Evolutionary conservation across 2,113 vertebrate genomes (phyloP).

Genomic region (Myrmecobius fasciatus): DNA sequence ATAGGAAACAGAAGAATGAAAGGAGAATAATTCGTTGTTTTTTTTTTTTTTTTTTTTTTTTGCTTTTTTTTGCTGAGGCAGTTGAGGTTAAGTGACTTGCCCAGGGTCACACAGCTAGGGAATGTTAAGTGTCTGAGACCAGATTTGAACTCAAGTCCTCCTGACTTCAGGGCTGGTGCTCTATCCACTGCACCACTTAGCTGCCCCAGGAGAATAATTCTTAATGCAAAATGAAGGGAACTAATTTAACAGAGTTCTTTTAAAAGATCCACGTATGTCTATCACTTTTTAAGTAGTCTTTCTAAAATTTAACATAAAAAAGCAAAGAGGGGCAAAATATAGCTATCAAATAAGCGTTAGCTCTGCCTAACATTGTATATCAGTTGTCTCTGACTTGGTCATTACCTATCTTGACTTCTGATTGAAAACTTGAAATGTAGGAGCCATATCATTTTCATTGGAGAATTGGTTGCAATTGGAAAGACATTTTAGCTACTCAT

Average conservation of each 20-base stretch:
- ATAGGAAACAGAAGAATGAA: slow-evolving; percentile 17
- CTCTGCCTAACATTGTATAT: background rate
- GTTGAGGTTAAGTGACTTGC: no score
- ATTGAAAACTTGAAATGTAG: background rate
- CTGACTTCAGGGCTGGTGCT: no score
- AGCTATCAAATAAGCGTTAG: slow-evolving; percentile 4
- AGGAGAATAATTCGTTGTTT: background rate
- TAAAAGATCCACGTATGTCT: background rate
- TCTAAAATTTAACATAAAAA: slow-evolving; percentile 25
- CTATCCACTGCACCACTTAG: no score
- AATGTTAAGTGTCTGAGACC: no score
- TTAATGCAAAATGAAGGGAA: slow-evolving; percentile 26
- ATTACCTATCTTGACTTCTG: background rate
- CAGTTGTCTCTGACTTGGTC: background rate
- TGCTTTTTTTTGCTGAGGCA: no score
- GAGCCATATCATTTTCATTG: background rate
- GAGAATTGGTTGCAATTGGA: slow-evolving; percentile 21
- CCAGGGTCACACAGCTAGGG: no score
- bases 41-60: no score
- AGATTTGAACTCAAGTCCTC: no score
- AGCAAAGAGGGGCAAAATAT: background rate
- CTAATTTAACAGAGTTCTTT: slow-evolving; percentile 44
- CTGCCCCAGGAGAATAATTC: background rate
- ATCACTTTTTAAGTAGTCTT: background rate
- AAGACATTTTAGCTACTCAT: slow-evolving; percentile 21